Evolutionary conservation across 2,888 invertebrate species (phyloP), one percentile per base, ranked within the genome.

Genomic region (Polia nebulosa): DNA sequence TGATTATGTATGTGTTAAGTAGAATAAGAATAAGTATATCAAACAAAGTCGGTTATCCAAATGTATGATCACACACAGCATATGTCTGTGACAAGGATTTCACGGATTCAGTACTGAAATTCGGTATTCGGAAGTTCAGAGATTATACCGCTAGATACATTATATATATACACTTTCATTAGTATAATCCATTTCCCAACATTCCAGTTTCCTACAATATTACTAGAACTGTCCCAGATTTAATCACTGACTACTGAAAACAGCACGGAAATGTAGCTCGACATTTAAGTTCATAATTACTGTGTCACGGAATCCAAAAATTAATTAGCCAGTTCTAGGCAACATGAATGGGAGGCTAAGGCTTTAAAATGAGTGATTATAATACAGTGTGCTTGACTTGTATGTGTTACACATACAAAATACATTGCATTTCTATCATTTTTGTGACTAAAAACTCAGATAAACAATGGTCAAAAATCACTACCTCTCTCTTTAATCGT

Each of bases 261-360:
- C 2, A 29, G 67, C 7, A 39, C 3, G 36, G 9, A 20, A 47
- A 55, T 47, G n/a, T 20, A 25, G 20, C 36, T 45, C 20, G n/a
- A 47, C 22, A 39, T 55, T 53, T 47, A 32, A 32, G 45, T 67
- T 67, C 36, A 13, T 67, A 67, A 67, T 67, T 67, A 67, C 15
- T 39, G 47, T 67, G 29, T n/a, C 45, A 67, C 45, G 39, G 29
- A 47, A 67, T 47, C 0, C 53, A 47, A 55, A 67, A 67, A 55
- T 47, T 45, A 66, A 36, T 66, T 45, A 67, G n/a, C 9, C 22
- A 9, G 22, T 53, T 55, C 11, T 13, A 27, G 27, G 20, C 1
- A 13, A 29, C n/a, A 25, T 29, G 7, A 45, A 36, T 53, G n/a
- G 17, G 11, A 34, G 15, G 13, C 11, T 17, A 9, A 15, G 7